These are phyloP conservation scores for Struthidea cinerea DNA, from an alignment of 2,113 vertebrate species.

Conservation along the genomic window DNA sequence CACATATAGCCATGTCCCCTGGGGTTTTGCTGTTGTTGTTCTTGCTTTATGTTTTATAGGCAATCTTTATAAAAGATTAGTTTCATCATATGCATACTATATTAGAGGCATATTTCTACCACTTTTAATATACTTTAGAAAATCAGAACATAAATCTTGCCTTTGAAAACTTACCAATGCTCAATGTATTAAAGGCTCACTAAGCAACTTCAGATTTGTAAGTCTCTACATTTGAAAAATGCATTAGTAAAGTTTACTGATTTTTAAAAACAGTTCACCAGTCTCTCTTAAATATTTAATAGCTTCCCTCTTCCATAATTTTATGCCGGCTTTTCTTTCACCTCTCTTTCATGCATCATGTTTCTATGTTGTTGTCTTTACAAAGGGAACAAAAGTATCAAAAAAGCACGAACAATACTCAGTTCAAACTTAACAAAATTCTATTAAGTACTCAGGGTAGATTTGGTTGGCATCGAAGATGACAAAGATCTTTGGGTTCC, in stretches of 20 bases:
- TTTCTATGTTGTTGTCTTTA: neutral
- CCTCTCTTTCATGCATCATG: neutral
- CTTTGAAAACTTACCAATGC: constrained; percentile 13
- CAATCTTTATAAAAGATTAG: constrained; percentile 52
- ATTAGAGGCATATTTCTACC: constrained; percentile 12
- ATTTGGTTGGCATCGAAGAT: constrained; percentile 97
- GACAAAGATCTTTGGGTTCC: constrained; percentile 93
- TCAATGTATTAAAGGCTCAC: constrained; percentile 9
- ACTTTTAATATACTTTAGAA: neutral
- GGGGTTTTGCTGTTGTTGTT: neutral
- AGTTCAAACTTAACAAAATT: constrained; percentile 80
- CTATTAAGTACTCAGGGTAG: constrained; percentile 95
- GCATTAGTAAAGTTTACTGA: neutral
- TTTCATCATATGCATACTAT: neutral
- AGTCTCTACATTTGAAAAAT: constrained; percentile 13
- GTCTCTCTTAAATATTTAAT: neutral
- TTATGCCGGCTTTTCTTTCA: neutral
- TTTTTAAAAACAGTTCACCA: constrained; percentile 4
- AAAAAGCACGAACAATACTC: neutral
- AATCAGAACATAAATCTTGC: neutral
- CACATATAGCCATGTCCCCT: neutral
- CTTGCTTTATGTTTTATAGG: neutral
- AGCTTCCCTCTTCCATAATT: constrained; percentile 9
- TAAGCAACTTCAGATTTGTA: neutral
- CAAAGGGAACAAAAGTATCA: constrained; percentile 2